Evolutionary conservation across 2,888 invertebrate genomes (phyloP).

Genomic region (Drosophila barbarae): DNA sequence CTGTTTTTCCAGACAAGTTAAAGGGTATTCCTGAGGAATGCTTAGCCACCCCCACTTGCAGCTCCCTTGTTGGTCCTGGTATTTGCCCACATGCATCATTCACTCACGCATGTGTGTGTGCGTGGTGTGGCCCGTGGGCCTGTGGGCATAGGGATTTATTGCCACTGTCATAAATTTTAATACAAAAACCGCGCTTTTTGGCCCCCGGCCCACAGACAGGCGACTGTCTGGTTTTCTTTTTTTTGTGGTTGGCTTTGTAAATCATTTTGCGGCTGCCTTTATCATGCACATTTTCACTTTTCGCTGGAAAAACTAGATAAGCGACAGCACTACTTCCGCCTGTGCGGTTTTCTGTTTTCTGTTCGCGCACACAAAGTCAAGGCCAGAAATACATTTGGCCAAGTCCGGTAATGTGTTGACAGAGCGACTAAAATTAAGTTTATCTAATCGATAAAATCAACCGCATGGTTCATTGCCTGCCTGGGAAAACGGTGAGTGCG

Average conservation of each 20-base stretch:
- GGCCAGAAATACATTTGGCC: conserved; percentile 33
- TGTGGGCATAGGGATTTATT: conserved; percentile 55
- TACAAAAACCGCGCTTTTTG: conserved; percentile 47
- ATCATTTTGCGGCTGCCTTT: conserved; percentile 63
- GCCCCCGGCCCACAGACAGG: conserved; percentile 28
- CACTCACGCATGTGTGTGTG: conserved; percentile 13
- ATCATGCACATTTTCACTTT: conserved; percentile 64
- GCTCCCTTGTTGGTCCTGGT: conserved; percentile 15
- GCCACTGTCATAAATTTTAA: conserved; percentile 65
- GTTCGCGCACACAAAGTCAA: conserved; percentile 57
- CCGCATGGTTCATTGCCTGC: conserved; percentile 40
- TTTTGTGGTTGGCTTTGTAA: conserved; percentile 54
- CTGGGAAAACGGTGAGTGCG: conserved; percentile 27
- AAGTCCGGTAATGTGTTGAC: conserved; percentile 37
- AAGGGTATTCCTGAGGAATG: conserved; percentile 19
- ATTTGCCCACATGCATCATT: conserved; percentile 38
- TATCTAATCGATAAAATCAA: conserved; percentile 69
- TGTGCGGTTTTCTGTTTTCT: conserved; percentile 12
- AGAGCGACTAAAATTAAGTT: conserved; percentile 69
- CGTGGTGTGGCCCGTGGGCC: conserved; percentile 13
- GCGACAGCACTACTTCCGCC: conserved; percentile 58
- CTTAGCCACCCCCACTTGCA: background rate
- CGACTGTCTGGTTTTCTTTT: conserved; percentile 8
- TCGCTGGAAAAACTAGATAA: conserved; percentile 50
- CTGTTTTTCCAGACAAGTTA: background rate